These are phyloP conservation scores for Phalacrocorax aristotelis DNA, from an alignment of 2,113 vertebrate species.

Conservation along the genomic window DNA sequence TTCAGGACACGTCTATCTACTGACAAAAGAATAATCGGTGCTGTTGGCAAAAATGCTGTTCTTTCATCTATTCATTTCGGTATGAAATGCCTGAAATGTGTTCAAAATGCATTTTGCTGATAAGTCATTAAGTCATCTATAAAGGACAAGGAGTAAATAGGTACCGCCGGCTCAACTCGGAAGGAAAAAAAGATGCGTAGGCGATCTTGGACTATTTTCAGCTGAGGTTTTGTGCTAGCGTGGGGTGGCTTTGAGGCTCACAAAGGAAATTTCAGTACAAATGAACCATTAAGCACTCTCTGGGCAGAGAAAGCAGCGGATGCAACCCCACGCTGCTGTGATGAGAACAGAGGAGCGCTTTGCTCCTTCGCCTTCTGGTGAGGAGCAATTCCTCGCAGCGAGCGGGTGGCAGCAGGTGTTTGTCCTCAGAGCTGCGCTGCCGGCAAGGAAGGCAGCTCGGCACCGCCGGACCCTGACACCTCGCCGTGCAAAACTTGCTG, in stretches of 20 bases:
- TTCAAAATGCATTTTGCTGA: not conserved
- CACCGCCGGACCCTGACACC: rapidly evolving
- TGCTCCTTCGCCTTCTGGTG: not conserved
- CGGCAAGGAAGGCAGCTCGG: not conserved
- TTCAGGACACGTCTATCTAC: not conserved
- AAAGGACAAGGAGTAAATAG: constrained; percentile 34
- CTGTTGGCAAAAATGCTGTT: not conserved
- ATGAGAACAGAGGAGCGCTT: not conserved
- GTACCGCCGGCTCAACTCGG: not conserved
- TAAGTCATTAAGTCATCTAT: not conserved
- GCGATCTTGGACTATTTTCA: not conserved
- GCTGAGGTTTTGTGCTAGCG: not conserved
- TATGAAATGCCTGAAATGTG: not conserved
- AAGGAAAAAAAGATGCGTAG: not conserved
- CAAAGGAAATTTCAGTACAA: not conserved
- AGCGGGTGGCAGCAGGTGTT: not conserved
- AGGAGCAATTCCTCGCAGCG: not conserved
- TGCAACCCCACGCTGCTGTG: not conserved
- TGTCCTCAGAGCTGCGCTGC: not conserved
- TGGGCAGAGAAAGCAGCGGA: not conserved
- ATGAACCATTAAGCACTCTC: not conserved
- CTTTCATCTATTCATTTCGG: not conserved
- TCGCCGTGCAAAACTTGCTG: not conserved
- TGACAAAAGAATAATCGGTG: constrained; percentile 28
- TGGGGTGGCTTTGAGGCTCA: not conserved